Evolutionary conservation across 1,140 invertebrate genomes (phyloP), one percentile per base, ranked within the genome.

Genomic region (Holotrichia oblita): DNA sequence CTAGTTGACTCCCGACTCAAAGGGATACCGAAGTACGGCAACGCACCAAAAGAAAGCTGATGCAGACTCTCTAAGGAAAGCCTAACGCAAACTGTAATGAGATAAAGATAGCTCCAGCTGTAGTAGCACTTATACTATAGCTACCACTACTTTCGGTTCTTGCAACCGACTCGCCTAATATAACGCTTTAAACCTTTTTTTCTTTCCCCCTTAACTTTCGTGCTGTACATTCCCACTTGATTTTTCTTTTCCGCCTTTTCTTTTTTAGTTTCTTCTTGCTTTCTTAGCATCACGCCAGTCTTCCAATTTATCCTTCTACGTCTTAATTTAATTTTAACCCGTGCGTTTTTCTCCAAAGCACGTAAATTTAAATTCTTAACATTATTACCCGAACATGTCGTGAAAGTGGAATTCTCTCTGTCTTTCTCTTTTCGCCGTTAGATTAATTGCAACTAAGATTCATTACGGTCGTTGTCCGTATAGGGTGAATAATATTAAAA

Each of bases 291-390:
- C 27, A 34, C 27, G 27, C 48, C 22, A 34, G 61, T 34, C 27
- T 69, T 14, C 27, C 61, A 69, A 69, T 69, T 69, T 34, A 69
- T 69, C 12, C 61, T 14, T 34, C 61, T 69, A 69, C 61, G 22
- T 69, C 61, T 69, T 69, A 69, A 69, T 69, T 69, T 69, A 69
- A 69, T 69, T 69, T 69, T 27, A 69, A 27, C 22, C 61, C 27
- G 61, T 24, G 22, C 17, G 22, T 34, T 69, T 69, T 69, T 69
- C 61, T 17, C 22, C 61, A 20, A 14, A 69, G 27, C 61, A 69
- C 61, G 61, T 69, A 69, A 27, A 69, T 69, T 69, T 69, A 69
- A 69, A 69, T 69, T 69, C 61, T 55, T 55, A 55, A 55, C 48
- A 17, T 55, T 55, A 55, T 55, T 55, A 55, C 14, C 14, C 48